Base-by-base conservation (phyloP, 2,113 vertebrate species). In the Picathartes gymnocephalus region DNA sequence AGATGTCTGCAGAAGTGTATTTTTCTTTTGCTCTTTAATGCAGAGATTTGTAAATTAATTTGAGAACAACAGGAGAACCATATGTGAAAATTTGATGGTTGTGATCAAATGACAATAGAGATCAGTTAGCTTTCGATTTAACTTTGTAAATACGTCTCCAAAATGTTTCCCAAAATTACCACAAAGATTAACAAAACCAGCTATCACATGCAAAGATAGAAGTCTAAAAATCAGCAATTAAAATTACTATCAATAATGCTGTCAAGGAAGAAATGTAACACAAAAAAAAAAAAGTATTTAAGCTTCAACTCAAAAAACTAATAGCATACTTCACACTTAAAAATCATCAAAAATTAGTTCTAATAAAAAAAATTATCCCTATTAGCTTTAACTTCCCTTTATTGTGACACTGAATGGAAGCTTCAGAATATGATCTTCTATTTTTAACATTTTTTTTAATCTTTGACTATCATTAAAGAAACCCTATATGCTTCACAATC, bases 1-100 rank as follows among this genome's bases (percentile, higher is more conserved):
- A 88, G n/a, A 96, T 83, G 47, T 88, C 84, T 96, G 92, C 81
- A 62, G 61, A 95, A 92, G 11, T 79, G 13, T 25, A 33, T 81
- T 95, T 88, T 96, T 91, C 77, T 94, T 73, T 91, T 95, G 87
- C n/a, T 97, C 95, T 97, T 96, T 94, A 96, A 95, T 86, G 87
- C 42, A 83, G 96, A 97, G 57, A 77, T 88, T 94, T 94, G 86
- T 18, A 91, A 97, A 94, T 82, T 28, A 93, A 92, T 94, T 95
- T 95, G 61, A 89, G 35, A 90, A 77, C 42, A 97, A 94, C 74
- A 95, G 77, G 73, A 91, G 97, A 98, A 97, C 68, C 87, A 94
- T 95, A 96, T 97, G 95, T 93, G 93, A 92, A 93, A 95, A 96
- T 92, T 42, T 88, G 78, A 90, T 87, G 48, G 30, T 77, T 60